phyloP scores from a whole-genome alignment of 2,113 vertebrate genomes.

The Cephalopholis sonnerati region DNA sequence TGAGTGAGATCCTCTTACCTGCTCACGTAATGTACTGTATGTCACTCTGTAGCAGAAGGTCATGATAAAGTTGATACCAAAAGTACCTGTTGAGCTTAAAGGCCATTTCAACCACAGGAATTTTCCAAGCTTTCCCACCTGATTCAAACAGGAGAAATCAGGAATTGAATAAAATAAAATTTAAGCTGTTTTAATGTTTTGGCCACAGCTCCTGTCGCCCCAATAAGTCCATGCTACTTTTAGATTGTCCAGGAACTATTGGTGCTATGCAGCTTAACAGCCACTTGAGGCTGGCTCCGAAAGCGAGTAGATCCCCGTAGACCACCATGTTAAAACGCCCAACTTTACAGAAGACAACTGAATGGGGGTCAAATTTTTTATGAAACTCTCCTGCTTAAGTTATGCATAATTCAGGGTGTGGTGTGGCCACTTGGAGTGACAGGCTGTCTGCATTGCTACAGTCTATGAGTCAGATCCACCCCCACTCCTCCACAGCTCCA shows the following conservation, averaged over 20 bases:
- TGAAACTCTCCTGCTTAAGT: too few species aligned
- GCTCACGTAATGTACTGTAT: neutral
- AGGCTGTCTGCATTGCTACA: too few species aligned
- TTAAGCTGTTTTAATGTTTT: neutral
- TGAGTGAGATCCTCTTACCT: neutral
- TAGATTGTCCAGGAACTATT: neutral
- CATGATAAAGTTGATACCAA: neutral
- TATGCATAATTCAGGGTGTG: too few species aligned
- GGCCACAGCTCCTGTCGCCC: too few species aligned
- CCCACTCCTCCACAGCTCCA: too few species aligned
- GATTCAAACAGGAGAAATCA: neutral
- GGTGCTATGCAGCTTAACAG: neutral
- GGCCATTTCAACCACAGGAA: neutral
- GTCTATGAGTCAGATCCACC: too few species aligned
- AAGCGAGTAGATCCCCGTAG: too few species aligned
- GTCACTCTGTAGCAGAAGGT: neutral
- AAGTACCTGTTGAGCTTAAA: neutral
- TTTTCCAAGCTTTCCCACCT: neutral
- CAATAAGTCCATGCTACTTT: neutral
- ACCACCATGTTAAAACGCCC: too few species aligned
- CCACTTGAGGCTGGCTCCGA: too few species aligned
- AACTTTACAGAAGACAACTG: too few species aligned
- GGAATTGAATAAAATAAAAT: neutral
- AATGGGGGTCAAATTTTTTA: too few species aligned
- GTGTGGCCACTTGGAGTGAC: too few species aligned